phyloP scores from a whole-genome alignment of 2,797 vertebrate species.

The Sebastes goodei region DNA sequence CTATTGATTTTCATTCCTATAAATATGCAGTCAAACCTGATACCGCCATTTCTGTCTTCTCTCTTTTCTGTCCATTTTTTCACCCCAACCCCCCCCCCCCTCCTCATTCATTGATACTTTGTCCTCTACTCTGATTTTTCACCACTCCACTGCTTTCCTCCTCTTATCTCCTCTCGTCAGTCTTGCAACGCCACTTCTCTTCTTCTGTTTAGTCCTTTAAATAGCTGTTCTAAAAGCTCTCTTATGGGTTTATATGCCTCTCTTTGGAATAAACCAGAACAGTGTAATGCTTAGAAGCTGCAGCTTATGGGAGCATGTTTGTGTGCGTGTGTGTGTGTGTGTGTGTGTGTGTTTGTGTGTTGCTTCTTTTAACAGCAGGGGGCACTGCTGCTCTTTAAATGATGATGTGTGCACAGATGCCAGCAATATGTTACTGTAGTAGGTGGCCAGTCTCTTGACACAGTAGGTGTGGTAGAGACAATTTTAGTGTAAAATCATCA shows the following conservation, averaged over 20 bases:
- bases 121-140: background rate
- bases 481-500: background rate
- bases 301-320: background rate
- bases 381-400: conserved; percentile 40
- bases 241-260: background rate
- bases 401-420: background rate
- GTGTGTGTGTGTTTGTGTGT: background rate
- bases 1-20: conserved; percentile 16
- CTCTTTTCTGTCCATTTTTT: background rate
- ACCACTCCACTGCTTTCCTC: background rate
- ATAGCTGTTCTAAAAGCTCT: background rate
- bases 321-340: background rate
- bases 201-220: background rate
- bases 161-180: background rate
- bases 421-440: background rate
- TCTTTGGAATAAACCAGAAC: conserved; percentile 1
- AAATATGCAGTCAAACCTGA: conserved; percentile 11
- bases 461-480: background rate
- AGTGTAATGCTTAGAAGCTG: background rate
- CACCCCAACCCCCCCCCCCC: too few species aligned
- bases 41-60: background rate
- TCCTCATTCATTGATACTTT: background rate
- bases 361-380: conserved; percentile 49
- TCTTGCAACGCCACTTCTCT: background rate
- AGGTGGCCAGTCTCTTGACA: background rate